Percentiles rank a stretch among this genome's conserved stretches.
Evolutionary conservation across 92 coral and sea anemone genomes (phyloP).

Genomic region (Parazoanthus swiftii): DNA sequence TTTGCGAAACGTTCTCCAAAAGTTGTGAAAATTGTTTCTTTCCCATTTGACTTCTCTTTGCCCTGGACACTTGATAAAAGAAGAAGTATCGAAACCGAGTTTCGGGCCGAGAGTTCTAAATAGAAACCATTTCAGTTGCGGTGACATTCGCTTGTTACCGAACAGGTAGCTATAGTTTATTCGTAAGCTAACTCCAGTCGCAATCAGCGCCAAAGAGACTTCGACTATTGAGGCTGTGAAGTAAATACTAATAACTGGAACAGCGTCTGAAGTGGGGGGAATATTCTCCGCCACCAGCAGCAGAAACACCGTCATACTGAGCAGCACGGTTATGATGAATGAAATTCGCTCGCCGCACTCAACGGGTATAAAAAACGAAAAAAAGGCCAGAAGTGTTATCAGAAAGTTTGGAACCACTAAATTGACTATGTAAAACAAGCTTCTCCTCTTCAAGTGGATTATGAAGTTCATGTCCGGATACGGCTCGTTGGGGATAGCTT

Average conservation of each 20-base stretch:
- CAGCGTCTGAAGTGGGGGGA: conserved; percentile 70
- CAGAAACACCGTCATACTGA: conserved; percentile 67
- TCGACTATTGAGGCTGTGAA: conserved; percentile 61
- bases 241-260: conserved; percentile 59
- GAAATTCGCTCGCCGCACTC: conserved; percentile 69
- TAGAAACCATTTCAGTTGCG: conserved; percentile 23
- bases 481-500: conserved; percentile 46
- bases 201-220: conserved; percentile 63
- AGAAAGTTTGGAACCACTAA: conserved; percentile 60
- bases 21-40: neutral
- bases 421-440: conserved; percentile 57
- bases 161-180: conserved; percentile 63
- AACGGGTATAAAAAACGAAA: conserved; percentile 66
- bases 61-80: neutral
- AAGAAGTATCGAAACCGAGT: conserved; percentile 39
- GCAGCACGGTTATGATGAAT: conserved; percentile 62
- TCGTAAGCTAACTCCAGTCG: conserved; percentile 56
- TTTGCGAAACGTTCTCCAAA: neutral
- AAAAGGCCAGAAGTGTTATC: conserved; percentile 63
- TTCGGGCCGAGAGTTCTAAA: conserved; percentile 63
- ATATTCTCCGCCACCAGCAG: conserved; percentile 63
- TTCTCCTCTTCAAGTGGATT: conserved; percentile 56
- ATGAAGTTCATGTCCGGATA: conserved; percentile 56
- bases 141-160: conserved; percentile 44
- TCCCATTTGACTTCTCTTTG: neutral